Base-by-base conservation (phyloP, 2,888 invertebrate species). In the Ophion slaviceki region DNA sequence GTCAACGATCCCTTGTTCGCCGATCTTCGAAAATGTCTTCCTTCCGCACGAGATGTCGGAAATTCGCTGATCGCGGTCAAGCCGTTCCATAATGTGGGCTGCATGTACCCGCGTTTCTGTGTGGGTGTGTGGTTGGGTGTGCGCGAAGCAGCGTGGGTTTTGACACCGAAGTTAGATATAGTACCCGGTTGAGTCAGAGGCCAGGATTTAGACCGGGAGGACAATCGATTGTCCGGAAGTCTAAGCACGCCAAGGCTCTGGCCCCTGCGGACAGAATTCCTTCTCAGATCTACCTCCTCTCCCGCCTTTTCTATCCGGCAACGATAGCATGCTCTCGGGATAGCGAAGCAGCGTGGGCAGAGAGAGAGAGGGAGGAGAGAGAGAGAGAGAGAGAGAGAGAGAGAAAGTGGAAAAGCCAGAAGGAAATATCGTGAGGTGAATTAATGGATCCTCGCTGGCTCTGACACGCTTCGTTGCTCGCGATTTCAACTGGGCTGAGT, bases 371-470 rank as follows among this genome's bases (percentile, higher is more conserved):
- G 59, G 47, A 47, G 24, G 47, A 32, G 47, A 53, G 28, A 53
- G 47, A 28, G 36, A 45, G 62, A 66, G 47, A 32, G 47, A 53
- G 28, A 53, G 47, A 28, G 36, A 45, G 62, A 66, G 47, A 2
- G 82, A 61, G 62, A 47, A 36, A 32, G 80, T 36, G 28, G 66
- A 45, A 61, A 72, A 76, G 75, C 64, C 62, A 82, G 75, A 67
- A 72, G 82, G 80, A 80, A 76, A 82, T 82, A 80, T 84, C 79
- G 75, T 66, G 62, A 72, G 76, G 79, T 70, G 82, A 85, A 85
- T 85, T 85, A 85, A 85, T 85, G 82, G 85, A 79, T 82, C 79
- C 66, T 76, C 61, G 61, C 85, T 85, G 85, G 71, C n/a, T 76
- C 82, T 85, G 85, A 85, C 85, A 82, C 67, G 85, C 78, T 82